Conservation (phyloP, 2,888 invertebrate species). For the Drosophila paranaensis region DNA sequence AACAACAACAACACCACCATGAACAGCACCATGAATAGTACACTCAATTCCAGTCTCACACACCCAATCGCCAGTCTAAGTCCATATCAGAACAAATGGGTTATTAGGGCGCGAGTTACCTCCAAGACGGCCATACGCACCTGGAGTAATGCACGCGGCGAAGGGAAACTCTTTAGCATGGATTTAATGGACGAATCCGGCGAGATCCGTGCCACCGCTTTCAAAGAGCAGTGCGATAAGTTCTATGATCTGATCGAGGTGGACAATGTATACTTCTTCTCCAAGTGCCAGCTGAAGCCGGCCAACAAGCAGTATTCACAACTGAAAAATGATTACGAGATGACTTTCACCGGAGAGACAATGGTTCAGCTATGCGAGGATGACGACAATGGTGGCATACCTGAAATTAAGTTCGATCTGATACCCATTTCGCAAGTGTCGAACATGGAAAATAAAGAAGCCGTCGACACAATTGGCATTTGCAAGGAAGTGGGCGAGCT, state of each 20-base stretch:
- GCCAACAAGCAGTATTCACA: slow-evolving; percentile 95
- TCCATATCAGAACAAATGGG: slow-evolving; percentile 98
- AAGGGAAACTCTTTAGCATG: slow-evolving; percentile 96
- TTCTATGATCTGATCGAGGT: slow-evolving; percentile 95
- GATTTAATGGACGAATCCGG: slow-evolving; percentile 97
- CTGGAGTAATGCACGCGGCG: slow-evolving; percentile 96
- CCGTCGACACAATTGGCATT: slow-evolving; percentile 95
- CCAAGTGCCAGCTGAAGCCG: slow-evolving; percentile 93
- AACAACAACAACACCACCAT: slow-evolving; percentile 60
- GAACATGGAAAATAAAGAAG: slow-evolving; percentile 87
- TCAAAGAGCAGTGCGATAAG: slow-evolving; percentile 94
- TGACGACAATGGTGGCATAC: slow-evolving; percentile 88
- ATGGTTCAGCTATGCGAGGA: slow-evolving; percentile 86
- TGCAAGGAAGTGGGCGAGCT: slow-evolving; percentile 91
- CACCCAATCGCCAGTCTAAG: slow-evolving; percentile 92
- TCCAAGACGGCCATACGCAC: slow-evolving; percentile 92
- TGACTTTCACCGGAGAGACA: slow-evolving; percentile 93
- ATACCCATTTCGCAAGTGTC: slow-evolving; percentile 90
- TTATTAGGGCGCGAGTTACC: slow-evolving; percentile 94
- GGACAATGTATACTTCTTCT: slow-evolving; percentile 94
- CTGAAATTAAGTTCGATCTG: slow-evolving; percentile 91
- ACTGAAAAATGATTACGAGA: slow-evolving; percentile 97
- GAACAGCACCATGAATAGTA: slow-evolving; percentile 69
- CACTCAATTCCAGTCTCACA: slow-evolving; percentile 84
- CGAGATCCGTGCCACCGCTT: slow-evolving; percentile 96